Percentiles rank a stretch among this genome's conserved stretches.
Conservation (phyloP, 2,797 vertebrate species). For the Aphelocoma californica region DNA sequence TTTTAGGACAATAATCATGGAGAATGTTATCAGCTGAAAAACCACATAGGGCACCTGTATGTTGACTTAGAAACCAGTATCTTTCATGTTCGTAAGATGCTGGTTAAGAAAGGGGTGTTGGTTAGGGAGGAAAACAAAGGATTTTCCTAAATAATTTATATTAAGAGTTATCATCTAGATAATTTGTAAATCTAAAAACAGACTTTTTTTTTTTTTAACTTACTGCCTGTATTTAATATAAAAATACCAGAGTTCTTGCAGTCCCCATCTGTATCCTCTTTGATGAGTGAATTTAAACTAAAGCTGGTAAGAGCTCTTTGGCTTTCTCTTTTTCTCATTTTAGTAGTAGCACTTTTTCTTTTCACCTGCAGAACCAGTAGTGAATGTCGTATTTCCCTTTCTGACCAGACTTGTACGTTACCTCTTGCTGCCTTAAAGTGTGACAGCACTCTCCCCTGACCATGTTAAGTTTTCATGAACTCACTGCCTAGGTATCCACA, state of each 20-base stretch:
- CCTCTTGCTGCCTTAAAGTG: background rate
- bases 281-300: background rate
- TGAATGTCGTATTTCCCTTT: background rate
- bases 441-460: background rate
- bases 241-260: background rate
- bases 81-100: background rate
- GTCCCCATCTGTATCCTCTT: background rate
- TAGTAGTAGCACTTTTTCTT: background rate
- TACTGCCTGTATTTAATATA: background rate
- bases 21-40: background rate
- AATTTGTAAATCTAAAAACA: background rate
- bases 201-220: no score
- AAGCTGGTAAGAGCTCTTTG: background rate
- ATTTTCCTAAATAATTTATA: background rate
- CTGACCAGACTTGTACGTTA: background rate
- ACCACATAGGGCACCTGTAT: background rate
- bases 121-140: background rate
- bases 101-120: background rate
- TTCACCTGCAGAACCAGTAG: background rate
- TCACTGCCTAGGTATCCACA: background rate
- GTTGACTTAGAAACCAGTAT: background rate
- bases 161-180: background rate
- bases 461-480: background rate
- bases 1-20: background rate
- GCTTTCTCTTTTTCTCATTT: background rate